Conservation (phyloP, 2,113 vertebrate genomes). For the Symphodus melops region DNA sequence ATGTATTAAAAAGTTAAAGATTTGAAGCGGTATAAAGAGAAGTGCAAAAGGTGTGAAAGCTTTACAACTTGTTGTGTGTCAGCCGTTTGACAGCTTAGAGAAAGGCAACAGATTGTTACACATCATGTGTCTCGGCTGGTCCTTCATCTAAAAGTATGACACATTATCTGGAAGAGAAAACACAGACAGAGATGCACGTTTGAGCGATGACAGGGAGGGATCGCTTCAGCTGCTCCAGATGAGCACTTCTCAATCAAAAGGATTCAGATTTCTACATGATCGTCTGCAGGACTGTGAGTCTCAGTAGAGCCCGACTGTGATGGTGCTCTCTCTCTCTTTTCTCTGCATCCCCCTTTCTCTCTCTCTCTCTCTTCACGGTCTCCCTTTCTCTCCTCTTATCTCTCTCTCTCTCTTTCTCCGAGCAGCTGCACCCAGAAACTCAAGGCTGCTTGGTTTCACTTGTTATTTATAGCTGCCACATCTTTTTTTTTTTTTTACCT, state of each 20-base stretch:
- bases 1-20: slow-evolving; percentile 60
- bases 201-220: slow-evolving; percentile 57
- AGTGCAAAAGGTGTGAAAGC: slow-evolving; percentile 68
- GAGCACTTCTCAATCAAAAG: slow-evolving; percentile 26
- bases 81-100: slow-evolving; percentile 59
- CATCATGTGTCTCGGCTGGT: slow-evolving; percentile 70
- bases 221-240: slow-evolving; percentile 47
- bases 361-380: too few relatives aligned
- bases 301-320: slow-evolving; percentile 5
- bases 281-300: neutral
- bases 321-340: neutral
- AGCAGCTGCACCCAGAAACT: slow-evolving; percentile 34
- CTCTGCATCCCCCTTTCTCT: neutral
- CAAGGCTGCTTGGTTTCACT: slow-evolving; percentile 7
- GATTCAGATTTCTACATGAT: neutral
- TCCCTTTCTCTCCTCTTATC: neutral
- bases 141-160: slow-evolving; percentile 85
- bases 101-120: slow-evolving; percentile 74
- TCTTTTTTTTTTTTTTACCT: slow-evolving; percentile 3
- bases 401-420: neutral
- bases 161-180: slow-evolving; percentile 84
- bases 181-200: slow-evolving; percentile 74
- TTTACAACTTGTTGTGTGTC: slow-evolving; percentile 70
- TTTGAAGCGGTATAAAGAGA: slow-evolving; percentile 63
- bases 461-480: slow-evolving; percentile 18